phyloP scores from a whole-genome alignment of 1,140 invertebrate species.

The Tigriopus japonicus region DNA sequence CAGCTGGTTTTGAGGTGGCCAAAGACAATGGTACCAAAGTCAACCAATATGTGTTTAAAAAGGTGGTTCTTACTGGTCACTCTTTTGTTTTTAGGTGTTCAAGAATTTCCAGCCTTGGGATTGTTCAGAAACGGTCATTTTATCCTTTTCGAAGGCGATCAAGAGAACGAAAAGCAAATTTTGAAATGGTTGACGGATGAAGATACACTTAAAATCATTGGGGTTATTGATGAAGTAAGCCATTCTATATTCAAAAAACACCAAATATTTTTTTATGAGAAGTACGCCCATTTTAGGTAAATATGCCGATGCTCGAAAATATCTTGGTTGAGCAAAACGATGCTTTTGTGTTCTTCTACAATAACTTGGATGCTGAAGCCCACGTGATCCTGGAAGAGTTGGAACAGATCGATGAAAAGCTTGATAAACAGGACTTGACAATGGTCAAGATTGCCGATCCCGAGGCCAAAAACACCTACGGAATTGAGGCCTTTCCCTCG shows the following conservation, averaged over 20 bases:
- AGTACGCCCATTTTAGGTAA: background rate
- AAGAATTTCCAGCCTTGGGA: background rate
- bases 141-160: slow-evolving; percentile 4
- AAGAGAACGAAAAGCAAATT: slow-evolving; percentile 9
- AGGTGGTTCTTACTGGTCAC: too few species aligned
- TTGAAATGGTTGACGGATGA: slow-evolving; percentile 10
- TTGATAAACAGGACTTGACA: slow-evolving; percentile 70
- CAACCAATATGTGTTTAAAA: background rate
- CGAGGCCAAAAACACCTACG: slow-evolving; percentile 56
- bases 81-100: background rate
- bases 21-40: slow-evolving; percentile 39
- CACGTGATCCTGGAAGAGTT: slow-evolving; percentile 11
- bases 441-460: slow-evolving; percentile 51
- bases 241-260: slow-evolving; percentile 7
- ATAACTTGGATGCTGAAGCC: slow-evolving; percentile 5
- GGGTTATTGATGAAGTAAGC: slow-evolving; percentile 13
- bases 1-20: slow-evolving; percentile 66
- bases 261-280: too few species aligned
- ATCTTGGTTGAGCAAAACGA: slow-evolving; percentile 11
- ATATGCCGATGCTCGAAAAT: slow-evolving; percentile 9
- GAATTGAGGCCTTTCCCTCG: slow-evolving; percentile 59
- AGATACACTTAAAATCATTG: slow-evolving; percentile 13
- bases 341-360: slow-evolving; percentile 14
- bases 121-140: slow-evolving; percentile 9
- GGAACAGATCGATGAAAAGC: slow-evolving; percentile 62